A percentile compares a stretch with the other conserved stretches of the same genome.
These are phyloP conservation scores for Campaea margaritaria DNA, from an alignment of 2,888 invertebrate genomes.

Conservation along the genomic window DNA sequence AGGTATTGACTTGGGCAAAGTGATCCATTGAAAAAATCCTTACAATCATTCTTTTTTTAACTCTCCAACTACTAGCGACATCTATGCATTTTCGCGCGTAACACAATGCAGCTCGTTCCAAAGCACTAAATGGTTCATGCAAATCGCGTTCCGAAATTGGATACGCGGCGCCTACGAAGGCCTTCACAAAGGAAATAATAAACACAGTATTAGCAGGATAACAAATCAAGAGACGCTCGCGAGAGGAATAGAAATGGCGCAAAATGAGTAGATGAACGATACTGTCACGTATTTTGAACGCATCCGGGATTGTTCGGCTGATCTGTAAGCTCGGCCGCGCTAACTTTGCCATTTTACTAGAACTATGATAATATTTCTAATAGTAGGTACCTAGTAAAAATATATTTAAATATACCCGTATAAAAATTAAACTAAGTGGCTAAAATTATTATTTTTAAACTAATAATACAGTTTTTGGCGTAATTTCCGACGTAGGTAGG, in stretches of 20 bases:
- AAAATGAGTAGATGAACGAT: conserved; percentile 55
- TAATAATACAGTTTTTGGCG: too few relatives aligned
- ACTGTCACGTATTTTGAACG: conserved; percentile 56
- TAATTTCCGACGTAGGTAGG: too few relatives aligned
- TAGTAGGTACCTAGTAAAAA: too few relatives aligned
- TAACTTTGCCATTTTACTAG: too few relatives aligned
- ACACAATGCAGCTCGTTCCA: conserved; percentile 20
- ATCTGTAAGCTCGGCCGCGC: conserved; percentile 32
- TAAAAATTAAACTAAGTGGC: too few relatives aligned
- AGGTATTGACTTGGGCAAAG: too few relatives aligned
- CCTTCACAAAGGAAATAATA: conserved; percentile 56
- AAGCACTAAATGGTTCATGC: conserved; percentile 20
- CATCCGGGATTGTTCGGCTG: conserved; percentile 56
- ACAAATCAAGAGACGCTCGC: conserved; percentile 60
- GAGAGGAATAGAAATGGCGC: conserved; percentile 61
- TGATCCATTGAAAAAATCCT: too few relatives aligned
- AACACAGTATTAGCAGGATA: conserved; percentile 63
- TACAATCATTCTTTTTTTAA: not conserved
- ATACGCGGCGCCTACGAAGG: conserved; percentile 28
- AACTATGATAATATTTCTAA: too few relatives aligned
- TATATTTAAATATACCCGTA: too few relatives aligned
- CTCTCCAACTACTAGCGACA: conserved; percentile 44
- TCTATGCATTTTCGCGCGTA: conserved; percentile 39
- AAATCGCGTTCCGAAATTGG: conserved; percentile 38
- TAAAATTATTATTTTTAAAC: too few relatives aligned